phyloP scores from a whole-genome alignment of 2,113 vertebrate species.

The Dasyornis broadbenti region DNA sequence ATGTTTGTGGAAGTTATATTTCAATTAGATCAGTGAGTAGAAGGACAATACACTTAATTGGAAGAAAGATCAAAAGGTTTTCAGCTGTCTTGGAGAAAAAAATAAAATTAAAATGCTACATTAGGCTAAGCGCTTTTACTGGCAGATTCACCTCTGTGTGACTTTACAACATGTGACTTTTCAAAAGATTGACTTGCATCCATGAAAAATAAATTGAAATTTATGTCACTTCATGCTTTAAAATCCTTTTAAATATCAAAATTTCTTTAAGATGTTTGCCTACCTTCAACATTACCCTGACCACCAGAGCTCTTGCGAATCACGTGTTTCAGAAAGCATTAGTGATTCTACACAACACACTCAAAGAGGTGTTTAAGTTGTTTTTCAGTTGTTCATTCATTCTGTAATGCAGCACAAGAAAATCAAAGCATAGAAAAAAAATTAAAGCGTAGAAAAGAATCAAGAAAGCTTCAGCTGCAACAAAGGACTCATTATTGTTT shows the following conservation, averaged over 20 bases:
- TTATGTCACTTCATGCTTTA: background rate
- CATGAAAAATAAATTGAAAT: background rate
- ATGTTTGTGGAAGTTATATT: background rate
- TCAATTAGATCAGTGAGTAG: background rate
- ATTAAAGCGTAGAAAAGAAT: background rate
- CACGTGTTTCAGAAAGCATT: background rate
- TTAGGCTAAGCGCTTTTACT: background rate
- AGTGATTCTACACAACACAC: background rate
- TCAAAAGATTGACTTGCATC: background rate
- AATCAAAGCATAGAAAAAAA: background rate
- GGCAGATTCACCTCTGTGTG: background rate
- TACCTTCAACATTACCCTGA: background rate
- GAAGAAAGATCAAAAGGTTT: slow-evolving; percentile 4
- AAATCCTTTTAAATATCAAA: background rate
- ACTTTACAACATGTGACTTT: background rate
- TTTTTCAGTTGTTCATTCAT: background rate
- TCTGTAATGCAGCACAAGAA: background rate
- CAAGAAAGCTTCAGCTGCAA: background rate
- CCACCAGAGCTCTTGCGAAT: background rate
- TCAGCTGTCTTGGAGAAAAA: background rate
- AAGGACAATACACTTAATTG: background rate
- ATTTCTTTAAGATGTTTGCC: background rate
- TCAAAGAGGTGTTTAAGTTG: background rate
- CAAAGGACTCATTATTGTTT: background rate
- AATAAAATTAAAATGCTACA: background rate